Base-by-base conservation (phyloP, 1,140 invertebrate species). In the Scaptomyza graminum region DNA sequence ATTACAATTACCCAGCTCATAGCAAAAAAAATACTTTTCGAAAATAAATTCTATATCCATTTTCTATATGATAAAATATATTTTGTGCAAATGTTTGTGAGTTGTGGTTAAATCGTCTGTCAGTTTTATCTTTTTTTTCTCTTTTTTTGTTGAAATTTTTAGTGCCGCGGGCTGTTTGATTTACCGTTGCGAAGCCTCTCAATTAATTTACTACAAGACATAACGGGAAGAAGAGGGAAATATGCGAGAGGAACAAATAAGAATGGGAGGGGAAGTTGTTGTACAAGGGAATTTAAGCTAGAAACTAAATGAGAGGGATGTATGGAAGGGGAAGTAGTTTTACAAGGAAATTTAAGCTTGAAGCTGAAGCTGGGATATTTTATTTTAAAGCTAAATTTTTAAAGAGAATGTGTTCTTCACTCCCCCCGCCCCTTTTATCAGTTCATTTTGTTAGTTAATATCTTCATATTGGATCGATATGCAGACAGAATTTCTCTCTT, bases 11-110 rank as follows among this genome's bases (percentile, higher is more conserved):
- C 56, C 41, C 57, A 41, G n/a, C 44, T 77, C 74, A 70, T 56
- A n/a, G n/a, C n/a, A n/a, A n/a, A 39, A 39, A 41, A 41, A 41
- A n/a, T 41, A 41, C 5, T n/a, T 41, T n/a, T 41, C 12, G 12
- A 41, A 75, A 75, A 82, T 83, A 68, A 57, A 83, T 75, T 75
- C 71, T 59, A 79, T 55, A 70, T 44, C 15, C 56, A 41, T n/a
- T n/a, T n/a, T n/a, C n/a, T n/a, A n/a, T n/a, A n/a, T n/a, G n/a
- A n/a, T n/a, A 28, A 15, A 22, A 16, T 55, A 54, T 16, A 67
- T 73, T 68, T 51, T 59, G 63, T 61, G 57, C 44, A 76, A 79
- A 70, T 85, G 81, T 85, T 87, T 77, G 71, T 79, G 74, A 71
- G 70, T 74, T 85, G 63, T 70, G 82, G 77, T 60, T 71, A 68